Base-by-base conservation (phyloP, 2,113 vertebrate genomes). In the Phyllostomus hastatus region DNA sequence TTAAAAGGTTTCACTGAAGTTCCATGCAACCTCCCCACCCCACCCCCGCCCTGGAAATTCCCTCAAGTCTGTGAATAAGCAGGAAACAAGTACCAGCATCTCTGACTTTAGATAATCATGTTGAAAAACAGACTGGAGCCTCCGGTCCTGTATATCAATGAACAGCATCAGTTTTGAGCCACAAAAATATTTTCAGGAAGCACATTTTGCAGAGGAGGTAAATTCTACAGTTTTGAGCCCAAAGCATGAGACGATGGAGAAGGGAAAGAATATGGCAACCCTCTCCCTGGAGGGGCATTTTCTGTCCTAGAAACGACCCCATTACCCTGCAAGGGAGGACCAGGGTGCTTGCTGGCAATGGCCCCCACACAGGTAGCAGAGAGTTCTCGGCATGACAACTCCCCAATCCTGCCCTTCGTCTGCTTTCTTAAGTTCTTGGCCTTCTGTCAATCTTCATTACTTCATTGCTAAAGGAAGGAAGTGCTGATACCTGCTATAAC, bases 1-100 rank as follows among this genome's bases (percentile, higher is more conserved):
- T 94, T 92, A 70, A 85, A 95, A 89, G 66, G 38, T 72, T 96
- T 94, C 69, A 88, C 33, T 80, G 67, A 95, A 88, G 66, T 9
- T 48, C 43, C 83, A 19, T 31, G 19, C 54, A 90, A 24, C n/a
- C 43, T 28, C 86, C 33, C 11, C 85, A 61, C 59, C 57, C 61
- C 61, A 26, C 61, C 61, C 61, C 61, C 10, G 7, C 61, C 73
- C 28, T 50, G 73, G 52, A 96, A 97, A 95, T 61, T 95, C 73
- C 73, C 54, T 46, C n/a, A 81, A 31, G 28, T 78, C 73, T 91
- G 12, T 90, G 57, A 76, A 81, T 88, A 92, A 59, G 61, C 75
- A 90, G 92, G 50, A 95, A 94, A 79, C 28, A 70, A 88, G 31
- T 35, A 33, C 5, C 0, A 83, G 48, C 5, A 0, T 84, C 85